Conservation (phyloP, 2,888 invertebrate genomes). For the Pristionchus exspectatus region DNA sequence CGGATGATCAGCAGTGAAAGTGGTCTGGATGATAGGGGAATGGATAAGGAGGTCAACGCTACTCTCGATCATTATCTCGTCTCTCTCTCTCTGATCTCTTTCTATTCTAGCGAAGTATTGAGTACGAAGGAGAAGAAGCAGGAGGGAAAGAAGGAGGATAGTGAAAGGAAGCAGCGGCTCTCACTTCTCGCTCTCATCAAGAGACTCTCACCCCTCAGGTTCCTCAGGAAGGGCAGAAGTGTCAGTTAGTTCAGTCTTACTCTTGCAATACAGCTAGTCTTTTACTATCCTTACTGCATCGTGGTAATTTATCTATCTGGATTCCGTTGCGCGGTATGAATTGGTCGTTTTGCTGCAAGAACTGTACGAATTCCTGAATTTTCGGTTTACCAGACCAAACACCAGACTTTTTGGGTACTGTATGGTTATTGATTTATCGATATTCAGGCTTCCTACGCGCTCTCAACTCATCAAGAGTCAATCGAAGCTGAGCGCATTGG, state of each 20-base stretch:
- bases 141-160: constrained; percentile 2
- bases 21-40: not conserved
- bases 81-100: constrained; percentile 54
- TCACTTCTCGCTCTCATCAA: constrained; percentile 44
- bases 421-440: not conserved
- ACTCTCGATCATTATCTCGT: constrained; percentile 37
- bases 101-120: constrained; percentile 47
- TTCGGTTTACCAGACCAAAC: too few relatives aligned
- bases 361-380: too few relatives aligned
- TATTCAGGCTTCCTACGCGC: constrained; percentile 54
- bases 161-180: constrained; percentile 28
- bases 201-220: constrained; percentile 23
- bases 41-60: constrained; percentile 46
- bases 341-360: not conserved
- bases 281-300: not conserved
- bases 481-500: not conserved
- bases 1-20: constrained; percentile 35
- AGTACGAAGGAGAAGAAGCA: constrained; percentile 1
- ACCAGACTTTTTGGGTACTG: too few relatives aligned
- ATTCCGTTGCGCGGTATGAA: not conserved
- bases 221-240: constrained; percentile 30
- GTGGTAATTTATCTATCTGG: not conserved
- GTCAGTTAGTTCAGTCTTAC: constrained; percentile 23
- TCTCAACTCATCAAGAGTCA: not conserved
- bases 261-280: not conserved